Base-by-base conservation (phyloP, 1,140 invertebrate species). In the Pachypeltis micranthus region DNA sequence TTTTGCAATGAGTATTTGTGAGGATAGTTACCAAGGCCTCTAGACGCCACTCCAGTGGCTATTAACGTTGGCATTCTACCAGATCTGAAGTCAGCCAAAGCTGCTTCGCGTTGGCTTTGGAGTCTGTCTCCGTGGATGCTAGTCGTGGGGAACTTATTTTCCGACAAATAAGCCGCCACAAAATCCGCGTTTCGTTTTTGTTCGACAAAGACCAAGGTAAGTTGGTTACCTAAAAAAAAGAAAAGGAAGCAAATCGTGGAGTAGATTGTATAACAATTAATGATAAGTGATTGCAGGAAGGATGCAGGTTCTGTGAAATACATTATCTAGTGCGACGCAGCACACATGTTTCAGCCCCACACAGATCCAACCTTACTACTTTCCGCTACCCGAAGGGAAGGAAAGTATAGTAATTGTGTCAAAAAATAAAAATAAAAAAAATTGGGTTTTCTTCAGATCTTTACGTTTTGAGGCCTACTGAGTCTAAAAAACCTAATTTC, bases 61-160 rank as follows among this genome's bases (percentile, higher is more conserved):
- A 97, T 90, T 2, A 98, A 72, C 64, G 96, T 85, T 25, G 82
- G 81, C 70, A 84, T 84, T 2, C 71, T 74, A 1, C 90, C 90
- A 61, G 70, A 78, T 69, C 84, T 85, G 72, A 98, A 98, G 70
- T 93, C 88, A 7, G 74, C 64, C 2, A 98, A 72, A 0, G 94
- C 94, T 71, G 86, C 78, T 76, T 98, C 94, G 31, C 95, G 79
- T 74, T 97, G 90, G 44, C 83, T 77, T 71, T 98, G 95, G 2
- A 88, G 74, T 16, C 96, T 78, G 75, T 95, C 94, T 1, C 93
- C 93, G 74, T 98, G 94, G 67, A 97, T 96, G 54, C 88, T 93
- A 0, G 93, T 96, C 0, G 91, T 85, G 1, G 72, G 85, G 67
- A 83, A 81, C 59, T 79, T 75, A 24, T 80, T 80, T 66, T 90